phyloP scores from a whole-genome alignment of 2,113 vertebrate species.

The Zingel zingel region DNA sequence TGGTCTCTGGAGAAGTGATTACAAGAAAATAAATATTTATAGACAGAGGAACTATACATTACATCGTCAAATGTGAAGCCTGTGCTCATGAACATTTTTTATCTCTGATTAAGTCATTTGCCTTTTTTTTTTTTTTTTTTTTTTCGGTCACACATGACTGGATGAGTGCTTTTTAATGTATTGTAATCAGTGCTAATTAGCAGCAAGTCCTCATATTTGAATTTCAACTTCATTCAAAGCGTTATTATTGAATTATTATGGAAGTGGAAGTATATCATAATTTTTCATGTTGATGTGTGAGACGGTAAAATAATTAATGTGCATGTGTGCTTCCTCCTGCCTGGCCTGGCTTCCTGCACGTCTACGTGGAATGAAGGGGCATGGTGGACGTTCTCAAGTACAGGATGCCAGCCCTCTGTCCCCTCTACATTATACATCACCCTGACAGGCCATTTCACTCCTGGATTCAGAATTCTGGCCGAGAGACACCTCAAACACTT shows the following conservation, averaged over 20 bases:
- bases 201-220: neutral
- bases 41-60: constrained; percentile 31
- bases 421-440: constrained; percentile 72
- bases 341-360: neutral
- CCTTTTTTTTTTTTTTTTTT: neutral
- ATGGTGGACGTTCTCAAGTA: constrained; percentile 37
- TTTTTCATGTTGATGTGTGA: neutral
- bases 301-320: constrained; percentile 19
- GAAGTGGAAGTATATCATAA: neutral
- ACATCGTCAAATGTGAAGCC: neutral
- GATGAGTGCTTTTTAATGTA: neutral
- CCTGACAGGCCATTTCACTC: constrained; percentile 77
- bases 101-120: neutral
- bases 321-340: constrained; percentile 1
- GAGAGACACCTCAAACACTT: constrained; percentile 75
- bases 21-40: constrained; percentile 34
- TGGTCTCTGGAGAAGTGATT: constrained; percentile 57
- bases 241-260: neutral
- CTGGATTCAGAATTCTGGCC: constrained; percentile 73
- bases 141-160: neutral
- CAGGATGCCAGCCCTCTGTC: constrained; percentile 51
- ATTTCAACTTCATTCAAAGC: neutral
- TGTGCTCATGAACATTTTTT: constrained; percentile 10
- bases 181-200: neutral
- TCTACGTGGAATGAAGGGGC: constrained; percentile 25